Evolutionary conservation across 2,797 vertebrate species (phyloP).

Genomic region (Myiothlypis chrysogaster): DNA sequence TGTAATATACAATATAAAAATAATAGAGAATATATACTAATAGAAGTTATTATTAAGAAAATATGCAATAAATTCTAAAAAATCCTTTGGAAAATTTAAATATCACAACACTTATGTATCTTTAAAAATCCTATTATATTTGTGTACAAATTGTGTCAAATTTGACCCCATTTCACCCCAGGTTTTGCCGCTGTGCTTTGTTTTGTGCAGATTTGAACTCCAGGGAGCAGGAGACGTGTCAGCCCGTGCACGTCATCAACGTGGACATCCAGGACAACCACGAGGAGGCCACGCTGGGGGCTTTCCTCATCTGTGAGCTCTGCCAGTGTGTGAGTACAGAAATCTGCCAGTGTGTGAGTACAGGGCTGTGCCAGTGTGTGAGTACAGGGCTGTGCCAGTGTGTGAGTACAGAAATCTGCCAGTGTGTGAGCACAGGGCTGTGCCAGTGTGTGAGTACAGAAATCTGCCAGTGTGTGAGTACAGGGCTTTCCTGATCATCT

Average conservation of each 20-base stretch:
- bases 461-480: too few relatives aligned
- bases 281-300: conserved; percentile 95
- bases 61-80: background rate
- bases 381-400: too few relatives aligned
- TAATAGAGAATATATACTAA: background rate
- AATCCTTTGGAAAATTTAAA: background rate
- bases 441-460: too few relatives aligned
- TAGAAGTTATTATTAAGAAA: background rate
- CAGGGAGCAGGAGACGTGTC: conserved; percentile 94
- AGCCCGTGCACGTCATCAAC: conserved; percentile 96
- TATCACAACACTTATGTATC: fast-evolving
- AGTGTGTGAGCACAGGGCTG: too few relatives aligned
- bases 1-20: background rate
- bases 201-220: conserved; percentile 87
- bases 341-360: too few relatives aligned
- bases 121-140: fast-evolving
- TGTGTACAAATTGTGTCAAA: background rate
- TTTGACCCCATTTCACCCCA: fast-evolving
- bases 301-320: conserved; percentile 99
- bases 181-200: background rate
- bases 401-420: too few relatives aligned
- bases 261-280: conserved; percentile 99
- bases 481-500: too few relatives aligned
- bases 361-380: too few relatives aligned
- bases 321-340: conserved; percentile 92